Base-by-base conservation (phyloP, 2,888 invertebrate genomes). In the Nebria salina region DNA sequence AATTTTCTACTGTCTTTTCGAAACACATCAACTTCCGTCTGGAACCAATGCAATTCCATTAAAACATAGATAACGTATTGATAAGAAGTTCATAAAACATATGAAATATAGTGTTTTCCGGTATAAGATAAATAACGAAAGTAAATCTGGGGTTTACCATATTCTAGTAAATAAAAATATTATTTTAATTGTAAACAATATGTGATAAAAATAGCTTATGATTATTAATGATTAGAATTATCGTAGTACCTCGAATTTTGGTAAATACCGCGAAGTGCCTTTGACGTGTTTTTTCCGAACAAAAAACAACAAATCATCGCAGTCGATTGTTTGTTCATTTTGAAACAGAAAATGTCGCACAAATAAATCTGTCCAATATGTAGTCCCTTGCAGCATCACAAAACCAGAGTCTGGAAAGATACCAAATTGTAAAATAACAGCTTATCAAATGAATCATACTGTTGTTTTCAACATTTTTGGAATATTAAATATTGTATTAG, bases 21-120 rank as follows among this genome's bases (percentile, higher is more conserved):
- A 90, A 97, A 98, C 84, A 99, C 99, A 90, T 99, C 98, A 84
- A 99, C 95, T 89, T 96, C 96, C 87, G 97, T 97, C 95, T 97
- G 90, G 85, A 87, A 90, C 87, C 65, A 83, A n/a, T n/a, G n/a
- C n/a, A n/a, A 80, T 11, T 64, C 25, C 42, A 54, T 54, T 15
- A 75, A 11, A 41, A 41, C 34, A 34, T 34, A 34, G 5, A 34
- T 34, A 34, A 34, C 34, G 6, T 2, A 54, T 54, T 13, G 13
- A 54, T 3, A 54, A 4, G 13, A 8, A 54, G 34, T 34, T 34
- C 2, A 54, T 8, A 54, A 8, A 54, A 54, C 8, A 54, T 54
- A 54, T 54, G 7, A 54, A 54, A 6, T 11, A 54, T 11, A 54
- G 11, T 7, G 54, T 2, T 8, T 54, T 11, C 11, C 54, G 13